These are phyloP conservation scores for Anolis sagrei DNA, from an alignment of 2,113 vertebrate genomes.

Conservation along the genomic window DNA sequence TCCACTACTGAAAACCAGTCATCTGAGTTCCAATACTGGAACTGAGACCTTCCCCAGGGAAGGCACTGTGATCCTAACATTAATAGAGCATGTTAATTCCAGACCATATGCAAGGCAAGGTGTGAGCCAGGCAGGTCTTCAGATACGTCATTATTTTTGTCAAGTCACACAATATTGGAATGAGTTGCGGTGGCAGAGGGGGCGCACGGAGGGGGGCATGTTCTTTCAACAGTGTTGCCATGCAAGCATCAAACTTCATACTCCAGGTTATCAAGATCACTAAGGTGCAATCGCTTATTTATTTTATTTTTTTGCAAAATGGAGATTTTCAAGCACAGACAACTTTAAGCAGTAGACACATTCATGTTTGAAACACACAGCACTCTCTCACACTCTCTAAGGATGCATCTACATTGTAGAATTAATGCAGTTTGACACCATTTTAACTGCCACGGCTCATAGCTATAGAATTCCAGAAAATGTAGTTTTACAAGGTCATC, in stretches of 20 bases:
- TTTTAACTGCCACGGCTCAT: too few species aligned
- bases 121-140: background rate
- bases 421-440: too few species aligned
- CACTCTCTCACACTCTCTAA: too few species aligned
- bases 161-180: background rate
- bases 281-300: background rate
- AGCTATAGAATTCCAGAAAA: too few species aligned
- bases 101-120: background rate
- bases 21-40: background rate
- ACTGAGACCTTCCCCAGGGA: background rate
- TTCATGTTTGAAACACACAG: too few species aligned
- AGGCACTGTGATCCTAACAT: background rate
- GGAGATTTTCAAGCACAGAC: too few species aligned
- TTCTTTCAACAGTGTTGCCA: background rate
- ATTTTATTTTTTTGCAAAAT: background rate
- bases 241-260: background rate
- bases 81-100: background rate
- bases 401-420: too few species aligned
- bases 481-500: too few species aligned
- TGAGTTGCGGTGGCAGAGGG: background rate
- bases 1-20: slow-evolving; percentile 1
- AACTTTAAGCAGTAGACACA: too few species aligned
- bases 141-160: background rate
- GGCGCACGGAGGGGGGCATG: background rate
- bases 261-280: background rate